Percentiles rank a stretch among this genome's conserved stretches.
Conservation (phyloP, 2,113 vertebrate genomes). For the Pterocles gutturalis region DNA sequence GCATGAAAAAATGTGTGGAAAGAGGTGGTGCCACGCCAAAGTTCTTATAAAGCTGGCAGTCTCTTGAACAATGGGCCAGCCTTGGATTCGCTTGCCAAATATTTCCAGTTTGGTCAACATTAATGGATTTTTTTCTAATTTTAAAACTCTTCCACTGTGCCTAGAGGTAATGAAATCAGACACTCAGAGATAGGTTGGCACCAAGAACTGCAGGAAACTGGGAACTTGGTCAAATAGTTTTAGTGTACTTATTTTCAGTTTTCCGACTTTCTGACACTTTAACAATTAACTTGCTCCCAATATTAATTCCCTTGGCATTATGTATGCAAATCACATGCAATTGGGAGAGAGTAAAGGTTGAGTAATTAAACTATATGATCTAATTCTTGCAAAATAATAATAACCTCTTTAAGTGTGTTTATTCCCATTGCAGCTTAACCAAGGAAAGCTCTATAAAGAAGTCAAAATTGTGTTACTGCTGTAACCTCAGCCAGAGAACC, state of each 20-base stretch:
- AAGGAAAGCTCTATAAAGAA: neutral
- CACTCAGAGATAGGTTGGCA: neutral
- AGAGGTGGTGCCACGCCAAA: neutral
- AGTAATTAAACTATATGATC: neutral
- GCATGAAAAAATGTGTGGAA: accelerated
- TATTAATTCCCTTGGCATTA: neutral
- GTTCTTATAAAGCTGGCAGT: neutral
- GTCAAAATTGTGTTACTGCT: neutral
- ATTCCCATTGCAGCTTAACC: neutral
- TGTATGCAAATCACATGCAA: neutral
- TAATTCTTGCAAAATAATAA: neutral
- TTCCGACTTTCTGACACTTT: neutral
- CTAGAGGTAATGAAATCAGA: neutral
- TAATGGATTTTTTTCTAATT: neutral
- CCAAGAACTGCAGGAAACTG: neutral
- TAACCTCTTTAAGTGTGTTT: neutral
- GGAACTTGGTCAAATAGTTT: neutral
- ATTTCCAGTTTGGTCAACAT: neutral
- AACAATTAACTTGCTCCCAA: neutral
- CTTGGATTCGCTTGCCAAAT: neutral
- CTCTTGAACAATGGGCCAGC: neutral
- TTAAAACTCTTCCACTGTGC: neutral
- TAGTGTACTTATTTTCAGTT: neutral
- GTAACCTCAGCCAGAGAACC: neutral
- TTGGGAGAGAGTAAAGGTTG: neutral